Evolutionary conservation across 1,140 invertebrate genomes (phyloP), one percentile per base, ranked within the genome.

Genomic region (Hestina assimilis): DNA sequence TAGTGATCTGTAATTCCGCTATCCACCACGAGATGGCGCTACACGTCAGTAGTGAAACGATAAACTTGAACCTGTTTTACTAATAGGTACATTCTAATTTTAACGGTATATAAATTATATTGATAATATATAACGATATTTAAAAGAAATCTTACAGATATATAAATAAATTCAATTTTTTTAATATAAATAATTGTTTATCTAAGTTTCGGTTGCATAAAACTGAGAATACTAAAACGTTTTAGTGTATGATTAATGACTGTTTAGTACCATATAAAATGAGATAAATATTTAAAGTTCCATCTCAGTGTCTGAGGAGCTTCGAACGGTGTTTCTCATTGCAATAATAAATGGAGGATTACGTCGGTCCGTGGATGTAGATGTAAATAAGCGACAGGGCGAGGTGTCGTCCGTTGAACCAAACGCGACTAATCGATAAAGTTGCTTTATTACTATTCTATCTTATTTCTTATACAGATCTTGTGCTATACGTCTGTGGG

Each of bases 351-450:
- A 59, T 59, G 61, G 38, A 23, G 61, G 61, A 63, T 63, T 63
- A 63, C 52, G 56, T 21, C 47, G 60, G 47, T 59, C 31, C 42
- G 59, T 62, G 47, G 59, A 46, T 29, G 48, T 35, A 58, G 53
- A 66, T 66, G 63, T 68, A 67, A 76, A 72, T 67, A 65, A 57
- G 43, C 31, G 31, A 35, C 31, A 55, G 48, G 47, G 20, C 33
- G 59, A 72, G 64, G 69, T 69, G 67, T 63, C 63, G 70, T 55
- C 67, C 73, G 60, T 63, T 69, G 66, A 68, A 61, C 65, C 63
- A 69, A 48, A 41, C 59, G 67, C 65, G 76, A 75, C 76, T 67
- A 77, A 79, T 77, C 74, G 69, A 79, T 77, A 75, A 29, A 58
- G 28, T 21, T 38, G 43, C 55, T 41, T 57, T 57, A 57, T 56